Base-by-base conservation (phyloP, 2,797 vertebrate species). In the Halcyon chelicuti region DNA sequence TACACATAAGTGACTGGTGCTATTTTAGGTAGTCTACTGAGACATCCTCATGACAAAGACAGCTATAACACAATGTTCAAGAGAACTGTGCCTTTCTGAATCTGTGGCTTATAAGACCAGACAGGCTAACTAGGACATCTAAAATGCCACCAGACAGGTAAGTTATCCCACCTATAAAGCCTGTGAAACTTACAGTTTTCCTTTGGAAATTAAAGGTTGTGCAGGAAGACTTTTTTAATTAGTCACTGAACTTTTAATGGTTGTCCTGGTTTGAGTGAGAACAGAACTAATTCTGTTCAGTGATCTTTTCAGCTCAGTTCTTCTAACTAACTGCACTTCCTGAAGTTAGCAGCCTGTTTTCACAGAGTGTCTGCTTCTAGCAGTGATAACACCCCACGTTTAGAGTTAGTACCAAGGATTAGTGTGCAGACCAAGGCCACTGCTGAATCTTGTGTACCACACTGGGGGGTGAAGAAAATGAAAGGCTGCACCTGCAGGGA, bases 11-110 rank as follows among this genome's bases (percentile, higher is more conserved):
- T 88, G 91, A 77, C 58, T 93, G 73, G 16, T 81, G 55, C 73
- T 95, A 95, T 95, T 97, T 95, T 88, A 75, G 66, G 46, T 33
- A 93, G 82, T 62, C 73, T 94, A 7, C 79, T 81, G 95, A 95
- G 90, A 88, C 40, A 71, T 75, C 13, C 58, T 91, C 65, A 83
- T 95, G 92, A 84, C 88, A 95, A 86, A 76, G 91, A 58, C 79
- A 95, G 58, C 60, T 75, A 47, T 73, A 96, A 74, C 40, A 75
- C 66, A 88, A 25, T 28, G 54, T 78, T 95, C 65, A 78, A 71
- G 82, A 86, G 52, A 86, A 54, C 5, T 87, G 33, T 74, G 55
- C 40, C 77, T 86, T 83, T 86, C 86, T 86, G 58, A 88, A 92
- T 52, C 35, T 83, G 60, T 47, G 79, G 20, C 35, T 72, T 71